Conservation (phyloP, 1,140 invertebrate species). For the Neocloeon triangulifer region DNA sequence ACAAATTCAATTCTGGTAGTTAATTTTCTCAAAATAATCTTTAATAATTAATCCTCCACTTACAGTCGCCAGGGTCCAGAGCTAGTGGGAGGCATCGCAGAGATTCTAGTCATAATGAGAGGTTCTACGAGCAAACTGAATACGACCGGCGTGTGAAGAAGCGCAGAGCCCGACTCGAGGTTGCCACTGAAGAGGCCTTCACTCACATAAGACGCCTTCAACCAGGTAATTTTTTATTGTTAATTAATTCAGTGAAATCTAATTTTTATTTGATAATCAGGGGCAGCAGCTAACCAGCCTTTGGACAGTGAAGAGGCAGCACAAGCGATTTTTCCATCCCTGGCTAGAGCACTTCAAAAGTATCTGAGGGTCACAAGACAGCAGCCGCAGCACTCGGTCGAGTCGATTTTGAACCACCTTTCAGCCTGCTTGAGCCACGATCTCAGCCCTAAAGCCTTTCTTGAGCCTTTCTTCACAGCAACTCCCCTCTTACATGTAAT, state of each 20-base stretch:
- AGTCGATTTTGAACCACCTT: slow-evolving; percentile 69
- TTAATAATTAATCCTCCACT: too few species aligned
- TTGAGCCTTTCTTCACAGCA: slow-evolving; percentile 66
- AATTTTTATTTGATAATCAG: too few species aligned
- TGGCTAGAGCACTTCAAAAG: slow-evolving; percentile 87
- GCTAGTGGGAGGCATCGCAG: too few species aligned
- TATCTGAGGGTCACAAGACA: slow-evolving; percentile 86
- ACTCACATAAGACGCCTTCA: slow-evolving; percentile 75
- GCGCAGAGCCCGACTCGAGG: slow-evolving; percentile 63
- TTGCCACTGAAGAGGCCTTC: slow-evolving; percentile 90
- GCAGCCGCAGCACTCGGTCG: slow-evolving; percentile 83
- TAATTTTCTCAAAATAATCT: too few species aligned
- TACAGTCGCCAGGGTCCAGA: too few species aligned
- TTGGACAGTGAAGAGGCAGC: slow-evolving; percentile 90
- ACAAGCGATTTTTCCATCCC: slow-evolving; percentile 88
- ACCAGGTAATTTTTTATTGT: too few species aligned
- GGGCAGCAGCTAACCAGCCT: too few species aligned
- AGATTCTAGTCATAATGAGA: slow-evolving; percentile 80
- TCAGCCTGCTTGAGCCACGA: slow-evolving; percentile 79
- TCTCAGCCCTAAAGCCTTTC: slow-evolving; percentile 75
- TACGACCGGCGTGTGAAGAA: slow-evolving; percentile 85
- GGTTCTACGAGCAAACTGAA: slow-evolving; percentile 94
- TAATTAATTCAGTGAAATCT: too few species aligned
- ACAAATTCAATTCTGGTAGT: too few species aligned
- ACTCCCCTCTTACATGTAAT: slow-evolving; percentile 38